Evolutionary conservation across 2,797 vertebrate species (phyloP).

Genomic region (Premnoplex brunnescens): DNA sequence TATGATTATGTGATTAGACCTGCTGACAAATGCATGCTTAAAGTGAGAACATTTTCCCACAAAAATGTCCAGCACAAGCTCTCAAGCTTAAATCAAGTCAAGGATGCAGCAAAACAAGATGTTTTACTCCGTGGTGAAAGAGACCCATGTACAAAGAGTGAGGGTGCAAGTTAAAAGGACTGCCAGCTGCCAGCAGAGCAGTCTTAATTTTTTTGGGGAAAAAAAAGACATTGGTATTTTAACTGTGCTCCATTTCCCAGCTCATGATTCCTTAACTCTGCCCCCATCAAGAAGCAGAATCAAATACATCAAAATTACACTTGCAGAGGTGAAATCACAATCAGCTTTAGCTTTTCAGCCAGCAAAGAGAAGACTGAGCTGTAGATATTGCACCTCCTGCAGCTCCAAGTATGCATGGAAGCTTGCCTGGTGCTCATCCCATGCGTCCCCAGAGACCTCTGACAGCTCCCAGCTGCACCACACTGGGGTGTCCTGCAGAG

Average conservation of each 20-base stretch:
- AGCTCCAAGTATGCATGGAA: fast-evolving
- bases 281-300: neutral
- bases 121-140: neutral
- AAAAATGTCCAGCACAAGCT: neutral
- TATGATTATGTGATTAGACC: neutral
- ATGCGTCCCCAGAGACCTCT: neutral
- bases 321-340: neutral
- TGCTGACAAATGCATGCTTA: neutral
- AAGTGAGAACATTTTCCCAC: neutral
- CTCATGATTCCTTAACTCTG: neutral
- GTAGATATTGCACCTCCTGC: neutral
- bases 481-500: neutral
- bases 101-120: neutral
- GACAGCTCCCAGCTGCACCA: neutral
- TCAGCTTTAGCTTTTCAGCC: neutral
- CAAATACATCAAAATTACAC: neutral
- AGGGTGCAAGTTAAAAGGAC: neutral
- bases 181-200: neutral
- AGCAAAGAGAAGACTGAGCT: neutral
- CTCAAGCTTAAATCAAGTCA: neutral
- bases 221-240: neutral
- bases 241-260: neutral
- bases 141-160: neutral
- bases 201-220: neutral
- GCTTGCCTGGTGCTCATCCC: neutral